Percentiles rank a stretch among this genome's conserved stretches.
Conservation (phyloP, 2,113 vertebrate species). For the Amia ocellicauda region DNA sequence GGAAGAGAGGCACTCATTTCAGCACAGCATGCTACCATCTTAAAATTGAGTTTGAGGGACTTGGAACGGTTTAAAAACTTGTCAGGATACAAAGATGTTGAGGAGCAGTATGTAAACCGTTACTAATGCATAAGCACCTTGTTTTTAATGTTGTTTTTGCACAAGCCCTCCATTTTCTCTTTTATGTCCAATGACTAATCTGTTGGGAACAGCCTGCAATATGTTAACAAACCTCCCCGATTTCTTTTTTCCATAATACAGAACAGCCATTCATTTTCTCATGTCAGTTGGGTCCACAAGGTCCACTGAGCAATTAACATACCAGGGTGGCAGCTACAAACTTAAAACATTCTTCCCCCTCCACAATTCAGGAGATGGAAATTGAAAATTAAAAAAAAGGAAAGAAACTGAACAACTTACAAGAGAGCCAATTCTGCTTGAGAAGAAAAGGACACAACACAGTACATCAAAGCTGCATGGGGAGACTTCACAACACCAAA, state of each 20-base stretch:
- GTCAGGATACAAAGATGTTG: too few relatives aligned
- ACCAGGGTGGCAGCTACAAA: background rate
- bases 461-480: conserved; percentile 27
- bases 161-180: too few relatives aligned
- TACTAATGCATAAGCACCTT: too few relatives aligned
- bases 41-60: too few relatives aligned
- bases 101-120: too few relatives aligned
- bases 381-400: background rate
- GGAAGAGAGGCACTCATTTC: too few relatives aligned
- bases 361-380: background rate
- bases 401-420: background rate
- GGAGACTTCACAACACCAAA: background rate
- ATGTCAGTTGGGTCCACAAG: background rate
- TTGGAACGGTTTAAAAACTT: too few relatives aligned
- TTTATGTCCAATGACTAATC: too few relatives aligned
- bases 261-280: background rate
- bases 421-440: conserved; percentile 40
- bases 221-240: too few relatives aligned
- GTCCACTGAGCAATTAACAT: background rate
- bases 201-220: too few relatives aligned
- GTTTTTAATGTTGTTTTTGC: too few relatives aligned
- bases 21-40: too few relatives aligned
- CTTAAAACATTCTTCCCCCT: background rate
- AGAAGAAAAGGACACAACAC: conserved; percentile 51
- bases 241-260: background rate